A percentile compares a stretch with the other conserved stretches of the same genome.
Conservation (phyloP, 2,797 vertebrate species). For the Crocidura indochinensis region DNA sequence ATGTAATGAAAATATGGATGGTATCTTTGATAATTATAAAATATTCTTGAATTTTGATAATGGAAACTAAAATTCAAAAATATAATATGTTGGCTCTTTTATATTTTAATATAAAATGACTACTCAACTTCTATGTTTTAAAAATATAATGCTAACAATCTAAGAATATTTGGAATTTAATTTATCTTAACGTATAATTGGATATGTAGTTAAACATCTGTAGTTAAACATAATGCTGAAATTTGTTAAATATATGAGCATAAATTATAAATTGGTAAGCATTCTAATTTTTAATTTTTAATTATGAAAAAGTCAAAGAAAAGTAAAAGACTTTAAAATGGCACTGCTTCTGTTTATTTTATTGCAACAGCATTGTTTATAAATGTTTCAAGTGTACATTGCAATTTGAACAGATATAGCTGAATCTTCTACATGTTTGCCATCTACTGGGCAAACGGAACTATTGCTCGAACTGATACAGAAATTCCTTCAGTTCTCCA, state of each 20-base stretch:
- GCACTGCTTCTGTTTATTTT: background rate
- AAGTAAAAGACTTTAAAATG: conserved; percentile 29
- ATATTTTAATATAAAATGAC: background rate
- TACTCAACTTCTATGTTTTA: background rate
- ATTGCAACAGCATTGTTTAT: background rate
- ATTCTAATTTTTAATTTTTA: conserved; percentile 11
- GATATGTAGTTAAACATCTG: background rate
- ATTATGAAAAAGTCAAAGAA: background rate
- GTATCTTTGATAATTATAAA: background rate
- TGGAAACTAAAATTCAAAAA: background rate
- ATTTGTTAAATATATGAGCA: too few relatives aligned
- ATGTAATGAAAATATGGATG: background rate
- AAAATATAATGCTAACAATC: background rate
- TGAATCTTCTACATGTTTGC: background rate
- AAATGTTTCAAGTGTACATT: background rate
- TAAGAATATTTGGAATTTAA: conserved; percentile 39
- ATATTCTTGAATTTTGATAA: background rate
- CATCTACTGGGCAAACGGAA: background rate
- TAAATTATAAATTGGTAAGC: too few relatives aligned
- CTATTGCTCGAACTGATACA: background rate
- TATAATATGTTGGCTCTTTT: background rate
- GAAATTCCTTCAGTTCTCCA: background rate
- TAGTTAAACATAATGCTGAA: too few relatives aligned
- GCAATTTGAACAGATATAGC: background rate
- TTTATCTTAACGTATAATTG: background rate